Evolutionary conservation across 2,113 vertebrate species (phyloP), one percentile per base, ranked within the genome.

Genomic region (Egretta garzetta): DNA sequence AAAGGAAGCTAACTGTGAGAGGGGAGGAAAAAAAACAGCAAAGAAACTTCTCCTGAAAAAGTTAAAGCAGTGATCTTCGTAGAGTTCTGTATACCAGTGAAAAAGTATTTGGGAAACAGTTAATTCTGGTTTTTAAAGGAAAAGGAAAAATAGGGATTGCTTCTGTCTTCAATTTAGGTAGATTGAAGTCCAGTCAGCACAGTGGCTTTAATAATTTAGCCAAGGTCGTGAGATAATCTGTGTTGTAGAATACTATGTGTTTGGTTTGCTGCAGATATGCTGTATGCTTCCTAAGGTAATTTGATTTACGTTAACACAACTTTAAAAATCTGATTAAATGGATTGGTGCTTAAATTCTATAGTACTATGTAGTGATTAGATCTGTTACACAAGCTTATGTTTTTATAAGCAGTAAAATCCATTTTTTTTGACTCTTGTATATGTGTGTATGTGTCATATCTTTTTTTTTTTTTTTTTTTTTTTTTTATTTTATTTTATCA

Each of bases 401-500:
- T 86, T 41, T 80, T 20, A 15, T 39, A n/a, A 76, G 45, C n/a
- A 37, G 22, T 39, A 50, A 86, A 94, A 49, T 27, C 7, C 3
- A 2, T 8, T 60, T 80, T 62, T 86, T 33, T 33, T 1, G 10
- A 14, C 17, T 27, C 26, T 18, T 14, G 3, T 52, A 1, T 47
- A 4, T 24, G 14, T 6, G 1, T 74, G 10, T 10, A 0, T 35
- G 4, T 17, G 70, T 68, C 64, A 21, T 33, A 0, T 19, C 33
- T 27, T 13, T 24, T 50, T 41, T 30, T 20, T 21, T 50, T 41
- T 30, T 20, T 21, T 19, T 53, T 41, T 32, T 22, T 19, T 19
- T 41, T 41, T 41, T 41, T 41, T 13, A 13, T 71, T 89, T 59
- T 35, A 75, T 75, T 89, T 33, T 45, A 27, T 76, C 95, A 99